These are phyloP conservation scores for Microcebus griseorufus DNA, from an alignment of 2,113 vertebrate genomes.

Conservation along the genomic window DNA sequence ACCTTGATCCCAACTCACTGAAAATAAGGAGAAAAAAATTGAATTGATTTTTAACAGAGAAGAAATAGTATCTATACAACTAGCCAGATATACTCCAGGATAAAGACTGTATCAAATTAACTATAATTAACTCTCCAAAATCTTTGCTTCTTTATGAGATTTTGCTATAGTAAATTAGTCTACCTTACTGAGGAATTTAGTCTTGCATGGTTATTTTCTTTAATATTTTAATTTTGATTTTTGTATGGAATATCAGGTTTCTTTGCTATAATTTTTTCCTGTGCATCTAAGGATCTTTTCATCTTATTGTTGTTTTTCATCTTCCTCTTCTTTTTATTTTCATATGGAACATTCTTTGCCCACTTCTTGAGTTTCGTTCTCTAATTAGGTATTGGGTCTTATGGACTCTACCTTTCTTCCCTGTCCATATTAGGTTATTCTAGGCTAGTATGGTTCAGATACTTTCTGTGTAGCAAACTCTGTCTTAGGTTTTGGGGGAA, in stretches of 20 bases:
- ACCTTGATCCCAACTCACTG: neutral
- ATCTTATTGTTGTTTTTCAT: neutral
- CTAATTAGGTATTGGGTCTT: neutral
- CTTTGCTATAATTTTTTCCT: neutral
- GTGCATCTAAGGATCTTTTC: neutral
- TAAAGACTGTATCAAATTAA: neutral
- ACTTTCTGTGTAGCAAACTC: neutral
- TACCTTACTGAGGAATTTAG: neutral
- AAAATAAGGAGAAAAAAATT: neutral
- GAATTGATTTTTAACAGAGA: neutral
- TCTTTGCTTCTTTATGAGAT: slow-evolving; percentile 15
- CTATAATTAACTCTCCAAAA: neutral
- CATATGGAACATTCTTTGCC: neutral
- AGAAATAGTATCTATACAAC: neutral
- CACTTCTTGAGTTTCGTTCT: neutral
- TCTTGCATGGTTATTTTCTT: neutral
- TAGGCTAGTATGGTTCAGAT: neutral
- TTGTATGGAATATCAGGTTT: neutral
- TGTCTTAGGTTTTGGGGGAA: neutral
- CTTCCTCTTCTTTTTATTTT: neutral
- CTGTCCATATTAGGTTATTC: neutral
- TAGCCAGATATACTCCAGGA: neutral
- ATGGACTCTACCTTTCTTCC: neutral
- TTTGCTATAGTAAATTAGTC: slow-evolving; percentile 20
- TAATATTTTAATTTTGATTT: neutral